phyloP scores from a whole-genome alignment of 92 coral and sea anemone genomes.

The Umimayanthus kanabou region DNA sequence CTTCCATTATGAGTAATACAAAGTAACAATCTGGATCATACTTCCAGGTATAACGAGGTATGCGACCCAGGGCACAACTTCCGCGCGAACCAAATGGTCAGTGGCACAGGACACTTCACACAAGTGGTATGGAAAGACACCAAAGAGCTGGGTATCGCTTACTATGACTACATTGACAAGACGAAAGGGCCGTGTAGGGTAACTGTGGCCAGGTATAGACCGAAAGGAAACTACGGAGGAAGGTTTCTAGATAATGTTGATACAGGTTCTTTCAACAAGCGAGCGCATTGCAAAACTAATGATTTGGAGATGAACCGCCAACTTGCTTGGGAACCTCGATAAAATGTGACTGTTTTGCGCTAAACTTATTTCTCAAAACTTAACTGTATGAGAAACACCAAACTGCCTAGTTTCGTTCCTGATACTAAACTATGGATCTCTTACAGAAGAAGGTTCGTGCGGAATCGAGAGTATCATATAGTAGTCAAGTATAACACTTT shows the following conservation, averaged over 20 bases:
- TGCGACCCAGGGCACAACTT: background rate
- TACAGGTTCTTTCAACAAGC: conserved; percentile 48
- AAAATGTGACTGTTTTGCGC: background rate
- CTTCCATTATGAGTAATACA: background rate
- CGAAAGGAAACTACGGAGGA: conserved; percentile 55
- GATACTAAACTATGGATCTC: too few species aligned
- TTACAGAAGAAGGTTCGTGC: too few species aligned
- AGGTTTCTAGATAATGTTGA: conserved; percentile 62
- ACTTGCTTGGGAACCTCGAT: background rate
- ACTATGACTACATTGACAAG: conserved; percentile 60
- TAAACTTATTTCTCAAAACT: too few species aligned
- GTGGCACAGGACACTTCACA: conserved; percentile 75
- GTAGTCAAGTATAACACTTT: too few species aligned
- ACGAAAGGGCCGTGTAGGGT: conserved; percentile 72
- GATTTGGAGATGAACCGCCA: background rate
- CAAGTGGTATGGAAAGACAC: conserved; percentile 76
- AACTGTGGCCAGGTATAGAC: conserved; percentile 86
- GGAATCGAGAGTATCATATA: too few species aligned
- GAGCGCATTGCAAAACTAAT: background rate
- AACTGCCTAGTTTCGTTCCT: too few species aligned
- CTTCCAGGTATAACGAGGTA: conserved; percentile 2
- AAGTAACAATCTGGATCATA: background rate
- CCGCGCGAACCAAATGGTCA: background rate
- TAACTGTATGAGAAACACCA: too few species aligned
- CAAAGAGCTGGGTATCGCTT: conserved; percentile 77